Percentiles rank a stretch among this genome's conserved stretches.
Evolutionary conservation across 2,888 invertebrate genomes (phyloP).

Genomic region (Archips xylosteana): DNA sequence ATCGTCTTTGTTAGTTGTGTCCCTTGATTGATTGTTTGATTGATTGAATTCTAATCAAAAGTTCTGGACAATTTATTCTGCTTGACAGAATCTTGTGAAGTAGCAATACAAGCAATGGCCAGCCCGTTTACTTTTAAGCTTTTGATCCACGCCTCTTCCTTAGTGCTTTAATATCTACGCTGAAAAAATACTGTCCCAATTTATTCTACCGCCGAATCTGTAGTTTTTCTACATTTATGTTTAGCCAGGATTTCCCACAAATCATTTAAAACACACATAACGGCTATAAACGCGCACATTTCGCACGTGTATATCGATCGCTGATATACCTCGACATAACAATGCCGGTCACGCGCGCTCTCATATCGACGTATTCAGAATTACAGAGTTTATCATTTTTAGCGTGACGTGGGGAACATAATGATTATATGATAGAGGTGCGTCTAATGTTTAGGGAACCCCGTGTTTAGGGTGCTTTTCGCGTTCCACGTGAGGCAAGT

Average conservation of each 20-base stretch:
- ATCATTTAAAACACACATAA: slow-evolving; percentile 18
- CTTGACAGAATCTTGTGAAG: too few species aligned
- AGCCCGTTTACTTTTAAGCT: too few species aligned
- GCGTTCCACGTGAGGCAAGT: too few species aligned
- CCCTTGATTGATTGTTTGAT: too few species aligned
- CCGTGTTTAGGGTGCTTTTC: not conserved
- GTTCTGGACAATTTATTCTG: too few species aligned
- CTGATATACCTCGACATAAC: slow-evolving; percentile 6
- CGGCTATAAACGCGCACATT: not conserved
- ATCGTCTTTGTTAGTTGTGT: too few species aligned
- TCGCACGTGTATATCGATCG: slow-evolving; percentile 1
- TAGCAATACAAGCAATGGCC: too few species aligned
- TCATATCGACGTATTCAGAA: slow-evolving; percentile 23
- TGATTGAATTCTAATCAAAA: too few species aligned
- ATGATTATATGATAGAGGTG: slow-evolving; percentile 12
- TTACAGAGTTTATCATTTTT: slow-evolving; percentile 20
- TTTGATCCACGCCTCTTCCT: too few species aligned
- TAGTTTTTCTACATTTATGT: not conserved
- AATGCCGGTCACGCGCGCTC: slow-evolving; percentile 13
- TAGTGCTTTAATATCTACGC: too few species aligned
- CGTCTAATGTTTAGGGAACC: not conserved
- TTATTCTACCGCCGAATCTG: not conserved
- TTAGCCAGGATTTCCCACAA: not conserved
- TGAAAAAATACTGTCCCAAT: too few species aligned
- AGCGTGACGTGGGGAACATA: slow-evolving; percentile 12